Percentiles rank a stretch among this genome's conserved stretches.
phyloP scores from a whole-genome alignment of 2,797 vertebrate genomes.

The Dendrocincla fuliginosa region DNA sequence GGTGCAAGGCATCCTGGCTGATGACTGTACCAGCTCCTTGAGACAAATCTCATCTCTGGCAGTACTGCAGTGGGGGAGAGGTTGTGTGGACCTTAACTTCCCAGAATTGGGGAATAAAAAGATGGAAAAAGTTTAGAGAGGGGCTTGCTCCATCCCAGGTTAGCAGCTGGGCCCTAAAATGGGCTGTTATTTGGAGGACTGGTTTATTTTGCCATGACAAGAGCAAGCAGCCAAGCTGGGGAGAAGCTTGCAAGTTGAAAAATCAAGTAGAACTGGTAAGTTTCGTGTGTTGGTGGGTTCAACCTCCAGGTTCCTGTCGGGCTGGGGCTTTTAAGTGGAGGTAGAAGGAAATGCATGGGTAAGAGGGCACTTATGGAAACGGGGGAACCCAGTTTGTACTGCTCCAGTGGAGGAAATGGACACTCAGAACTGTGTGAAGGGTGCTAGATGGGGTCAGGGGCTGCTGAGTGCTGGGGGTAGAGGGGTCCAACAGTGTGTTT shows the following conservation, averaged over 20 bases:
- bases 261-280: neutral
- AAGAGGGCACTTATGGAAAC: neutral
- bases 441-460: neutral
- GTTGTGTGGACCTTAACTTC: neutral
- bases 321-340: neutral
- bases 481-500: neutral
- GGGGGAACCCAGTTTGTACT: accelerated
- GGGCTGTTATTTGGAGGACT: neutral
- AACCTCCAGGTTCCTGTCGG: accelerated
- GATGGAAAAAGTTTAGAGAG: neutral
- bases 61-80: neutral
- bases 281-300: neutral
- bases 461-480: neutral
- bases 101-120: neutral
- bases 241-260: neutral
- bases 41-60: neutral
- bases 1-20: neutral
- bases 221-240: neutral
- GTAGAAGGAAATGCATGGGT: neutral
- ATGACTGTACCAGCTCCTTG: neutral
- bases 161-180: neutral
- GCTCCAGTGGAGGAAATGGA: neutral
- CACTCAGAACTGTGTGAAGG: neutral
- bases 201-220: neutral
- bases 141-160: neutral